Percentiles rank a stretch among this genome's conserved stretches.
phyloP scores from a whole-genome alignment of 2,113 vertebrate genomes.

The Semnopithecus entellus region DNA sequence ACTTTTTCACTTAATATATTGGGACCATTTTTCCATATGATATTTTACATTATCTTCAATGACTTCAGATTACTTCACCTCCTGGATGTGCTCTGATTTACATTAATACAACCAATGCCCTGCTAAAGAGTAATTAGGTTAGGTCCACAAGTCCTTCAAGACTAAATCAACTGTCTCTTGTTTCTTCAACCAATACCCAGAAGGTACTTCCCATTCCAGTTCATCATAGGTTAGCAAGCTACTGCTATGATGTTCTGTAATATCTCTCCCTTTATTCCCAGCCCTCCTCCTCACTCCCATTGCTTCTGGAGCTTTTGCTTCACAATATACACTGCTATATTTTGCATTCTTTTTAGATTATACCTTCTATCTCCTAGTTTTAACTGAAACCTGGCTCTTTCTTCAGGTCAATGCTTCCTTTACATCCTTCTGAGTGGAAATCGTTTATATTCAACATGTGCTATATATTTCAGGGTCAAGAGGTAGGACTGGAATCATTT shows the following conservation, averaged over 20 bases:
- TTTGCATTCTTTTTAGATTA: background rate
- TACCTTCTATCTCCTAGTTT: background rate
- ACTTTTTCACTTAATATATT: background rate
- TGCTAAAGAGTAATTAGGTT: constrained; percentile 7
- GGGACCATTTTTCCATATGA: background rate
- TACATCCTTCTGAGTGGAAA: background rate
- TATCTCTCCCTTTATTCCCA: background rate
- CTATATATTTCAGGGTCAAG: background rate
- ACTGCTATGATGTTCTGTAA: background rate
- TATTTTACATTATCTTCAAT: background rate
- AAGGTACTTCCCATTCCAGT: background rate
- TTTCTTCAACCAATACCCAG: background rate
- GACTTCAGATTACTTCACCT: background rate
- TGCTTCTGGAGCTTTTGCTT: background rate
- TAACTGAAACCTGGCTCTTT: background rate
- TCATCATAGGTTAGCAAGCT: background rate
- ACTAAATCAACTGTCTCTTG: background rate
- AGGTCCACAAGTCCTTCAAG: background rate
- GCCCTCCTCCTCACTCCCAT: background rate
- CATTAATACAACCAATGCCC: background rate
- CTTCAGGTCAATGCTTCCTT: background rate
- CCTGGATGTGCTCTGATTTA: background rate
- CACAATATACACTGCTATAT: background rate
- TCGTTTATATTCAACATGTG: background rate
- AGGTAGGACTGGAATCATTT: background rate